Evolutionary conservation across 2,113 vertebrate genomes (phyloP).

Genomic region (Ictalurus furcatus): DNA sequence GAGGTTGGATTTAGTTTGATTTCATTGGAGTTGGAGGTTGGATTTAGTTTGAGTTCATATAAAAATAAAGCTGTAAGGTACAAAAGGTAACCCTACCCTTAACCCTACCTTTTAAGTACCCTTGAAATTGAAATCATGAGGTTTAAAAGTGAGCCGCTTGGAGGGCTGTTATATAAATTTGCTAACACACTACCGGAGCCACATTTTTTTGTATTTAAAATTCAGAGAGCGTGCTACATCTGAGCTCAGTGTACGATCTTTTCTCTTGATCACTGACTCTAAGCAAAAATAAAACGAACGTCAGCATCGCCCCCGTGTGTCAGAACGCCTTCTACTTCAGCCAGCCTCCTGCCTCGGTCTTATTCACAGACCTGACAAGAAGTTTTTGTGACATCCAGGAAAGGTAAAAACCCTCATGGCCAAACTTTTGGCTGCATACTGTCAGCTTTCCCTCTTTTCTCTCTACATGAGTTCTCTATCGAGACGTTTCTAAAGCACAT

Average conservation of each 20-base stretch:
- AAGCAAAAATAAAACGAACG: neutral
- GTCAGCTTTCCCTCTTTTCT: neutral
- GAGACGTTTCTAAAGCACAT: neutral
- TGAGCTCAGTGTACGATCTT: neutral
- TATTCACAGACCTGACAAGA: neutral
- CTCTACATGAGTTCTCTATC: neutral
- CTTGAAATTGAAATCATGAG: neutral
- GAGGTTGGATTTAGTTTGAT: no score
- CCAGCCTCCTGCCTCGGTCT: neutral
- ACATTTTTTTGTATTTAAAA: neutral
- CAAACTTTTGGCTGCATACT: neutral
- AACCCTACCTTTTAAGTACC: neutral
- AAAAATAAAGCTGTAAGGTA: neutral
- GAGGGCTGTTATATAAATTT: neutral
- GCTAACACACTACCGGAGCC: neutral
- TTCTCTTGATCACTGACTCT: neutral
- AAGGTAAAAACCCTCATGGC: neutral
- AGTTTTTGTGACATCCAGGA: neutral
- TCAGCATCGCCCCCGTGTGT: neutral
- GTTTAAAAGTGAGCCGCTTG: neutral
- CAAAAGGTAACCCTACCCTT: neutral
- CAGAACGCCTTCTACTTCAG: neutral
- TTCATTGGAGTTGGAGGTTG: neutral
- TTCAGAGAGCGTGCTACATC: neutral
- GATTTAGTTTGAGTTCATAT: neutral